These are phyloP conservation scores for Oreotragus oreotragus DNA, from an alignment of 2,113 vertebrate species.

Conservation along the genomic window DNA sequence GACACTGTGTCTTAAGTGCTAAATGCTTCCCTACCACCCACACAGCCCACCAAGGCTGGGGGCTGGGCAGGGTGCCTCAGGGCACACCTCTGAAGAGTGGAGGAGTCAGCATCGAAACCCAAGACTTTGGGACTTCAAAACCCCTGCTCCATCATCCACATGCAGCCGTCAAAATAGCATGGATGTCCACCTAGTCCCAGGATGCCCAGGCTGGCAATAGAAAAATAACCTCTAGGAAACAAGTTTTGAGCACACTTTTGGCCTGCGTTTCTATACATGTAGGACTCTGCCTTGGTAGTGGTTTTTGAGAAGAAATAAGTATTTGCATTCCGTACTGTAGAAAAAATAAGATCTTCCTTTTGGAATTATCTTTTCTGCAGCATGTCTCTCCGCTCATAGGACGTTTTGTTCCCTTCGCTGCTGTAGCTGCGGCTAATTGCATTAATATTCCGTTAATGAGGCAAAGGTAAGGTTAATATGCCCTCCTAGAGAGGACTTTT, in stretches of 20 bases:
- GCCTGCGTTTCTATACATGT: background rate
- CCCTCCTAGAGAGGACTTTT: accelerated
- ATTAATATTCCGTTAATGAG: slow-evolving; percentile 99
- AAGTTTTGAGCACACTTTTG: background rate
- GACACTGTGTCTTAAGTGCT: background rate
- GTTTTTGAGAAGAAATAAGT: background rate
- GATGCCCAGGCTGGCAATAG: accelerated
- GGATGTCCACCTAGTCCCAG: background rate
- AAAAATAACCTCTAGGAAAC: background rate
- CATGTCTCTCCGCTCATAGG: slow-evolving; percentile 93
- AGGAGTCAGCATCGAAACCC: background rate
- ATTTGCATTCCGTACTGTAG: accelerated
- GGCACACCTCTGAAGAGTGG: background rate
- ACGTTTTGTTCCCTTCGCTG: slow-evolving; percentile 97
- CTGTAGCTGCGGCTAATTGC: slow-evolving; percentile 98
- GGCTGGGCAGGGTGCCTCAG: accelerated
- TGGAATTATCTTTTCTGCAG: slow-evolving; percentile 72
- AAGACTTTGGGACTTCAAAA: background rate
- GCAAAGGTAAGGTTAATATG: slow-evolving; percentile 86
- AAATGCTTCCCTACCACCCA: background rate
- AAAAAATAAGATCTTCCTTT: background rate
- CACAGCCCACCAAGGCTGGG: background rate
- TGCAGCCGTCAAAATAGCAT: background rate
- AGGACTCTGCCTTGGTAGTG: background rate
- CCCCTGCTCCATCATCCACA: background rate